Base-by-base conservation (phyloP, 1,140 invertebrate genomes). In the Ladona fulva region DNA sequence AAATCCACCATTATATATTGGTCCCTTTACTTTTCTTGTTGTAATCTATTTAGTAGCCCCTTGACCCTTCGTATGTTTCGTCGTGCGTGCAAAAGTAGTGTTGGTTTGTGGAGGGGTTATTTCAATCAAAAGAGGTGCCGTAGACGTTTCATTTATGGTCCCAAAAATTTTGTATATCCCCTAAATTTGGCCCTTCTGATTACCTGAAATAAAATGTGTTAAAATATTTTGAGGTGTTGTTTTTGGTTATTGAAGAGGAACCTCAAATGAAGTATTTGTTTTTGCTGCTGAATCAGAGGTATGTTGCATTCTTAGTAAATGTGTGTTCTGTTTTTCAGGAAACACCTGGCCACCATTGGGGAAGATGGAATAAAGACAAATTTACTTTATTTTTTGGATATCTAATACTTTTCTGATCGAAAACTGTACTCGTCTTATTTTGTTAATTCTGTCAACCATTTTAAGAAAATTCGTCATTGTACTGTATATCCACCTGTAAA, bases 91-190 rank as follows among this genome's bases (percentile, higher is more conserved):
- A 91, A 88, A 87, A 88, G 89, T 89, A 89, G 90, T 87, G 89
- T 92, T 87, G 90, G 91, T 85, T 89, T 89, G 87, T 92, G 91
- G 90, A 91, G 87, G 87, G 90, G 91, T 85, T 92, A 89, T 89
- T 92, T 91, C 87, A 92, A 90, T 89, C 87, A 89, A 86, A 92
- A 91, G 87, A 88, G 88, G 86, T 89, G 88, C 86, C 89, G 90
- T 86, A 88, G 90, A 85, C 90, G 84, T 74, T 22, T 59, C 52
- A 76, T 73, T 66, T 66, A 37, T 37, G 14, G 14, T 22, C 52
- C 52, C 3, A 66, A 19, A 22, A 66, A 66, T 66, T 66, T 66
- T 66, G 52, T 66, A 66, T 77, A 77, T 52, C 42, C 52, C 37
- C 22, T 77, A 25, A 19, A 66, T 22, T 52, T 29, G 22, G 14